These are phyloP conservation scores for Bubo scandiacus DNA, from an alignment of 2,113 vertebrate species.

Conservation along the genomic window DNA sequence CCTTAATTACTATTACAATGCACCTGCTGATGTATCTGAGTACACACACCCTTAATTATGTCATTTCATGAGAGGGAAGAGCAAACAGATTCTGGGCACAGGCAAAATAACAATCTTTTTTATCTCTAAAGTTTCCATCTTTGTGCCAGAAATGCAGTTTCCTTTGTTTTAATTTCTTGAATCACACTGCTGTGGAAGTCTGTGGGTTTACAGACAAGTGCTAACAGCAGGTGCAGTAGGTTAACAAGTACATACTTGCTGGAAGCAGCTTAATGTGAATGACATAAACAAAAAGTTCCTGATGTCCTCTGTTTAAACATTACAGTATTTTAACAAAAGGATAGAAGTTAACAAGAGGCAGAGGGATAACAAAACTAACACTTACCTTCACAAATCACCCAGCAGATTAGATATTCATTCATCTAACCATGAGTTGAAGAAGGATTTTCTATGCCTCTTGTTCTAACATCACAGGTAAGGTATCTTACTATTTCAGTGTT, in stretches of 20 bases:
- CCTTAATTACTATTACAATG: slow-evolving; percentile 13
- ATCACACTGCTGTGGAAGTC: neutral
- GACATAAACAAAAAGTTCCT: neutral
- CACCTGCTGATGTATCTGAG: neutral
- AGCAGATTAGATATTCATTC: neutral
- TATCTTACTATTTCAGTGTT: neutral
- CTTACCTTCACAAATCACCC: neutral
- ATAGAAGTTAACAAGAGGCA: neutral
- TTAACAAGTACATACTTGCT: neutral
- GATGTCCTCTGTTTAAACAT: neutral
- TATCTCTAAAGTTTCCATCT: neutral
- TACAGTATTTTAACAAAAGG: neutral
- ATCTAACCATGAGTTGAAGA: neutral
- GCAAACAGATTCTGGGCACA: neutral
- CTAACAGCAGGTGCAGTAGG: neutral
- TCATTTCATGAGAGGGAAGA: neutral
- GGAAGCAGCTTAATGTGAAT: neutral
- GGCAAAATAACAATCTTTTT: neutral
- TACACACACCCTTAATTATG: slow-evolving; percentile 17
- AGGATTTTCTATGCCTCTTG: neutral
- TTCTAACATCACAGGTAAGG: neutral
- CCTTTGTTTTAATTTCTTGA: neutral
- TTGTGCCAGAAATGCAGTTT: neutral
- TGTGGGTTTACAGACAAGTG: neutral
- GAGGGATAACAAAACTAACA: neutral